Conservation (phyloP, 2,113 vertebrate species). For the Aplodontia rufa region DNA sequence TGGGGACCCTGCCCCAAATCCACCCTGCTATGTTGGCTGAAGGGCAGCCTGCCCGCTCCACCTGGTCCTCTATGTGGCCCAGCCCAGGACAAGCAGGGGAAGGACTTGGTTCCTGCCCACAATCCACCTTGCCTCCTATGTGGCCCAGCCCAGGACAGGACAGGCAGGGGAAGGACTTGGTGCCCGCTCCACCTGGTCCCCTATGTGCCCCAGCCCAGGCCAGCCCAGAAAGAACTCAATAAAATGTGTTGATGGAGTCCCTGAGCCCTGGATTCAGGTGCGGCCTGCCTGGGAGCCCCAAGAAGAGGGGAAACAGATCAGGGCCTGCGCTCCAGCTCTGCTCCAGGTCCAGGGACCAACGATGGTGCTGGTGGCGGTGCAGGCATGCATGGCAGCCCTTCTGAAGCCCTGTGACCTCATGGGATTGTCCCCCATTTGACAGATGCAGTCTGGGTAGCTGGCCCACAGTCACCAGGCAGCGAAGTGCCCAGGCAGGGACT, state of each 20-base stretch:
- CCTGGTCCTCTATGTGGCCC: not conserved
- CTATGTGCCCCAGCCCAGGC: fast-evolving
- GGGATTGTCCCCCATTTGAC: too few relatives aligned
- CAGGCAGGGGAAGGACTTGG: not conserved
- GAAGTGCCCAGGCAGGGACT: not conserved
- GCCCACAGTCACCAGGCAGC: fast-evolving
- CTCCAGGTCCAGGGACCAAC: not conserved
- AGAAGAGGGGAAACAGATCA: not conserved
- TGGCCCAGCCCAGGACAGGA: fast-evolving
- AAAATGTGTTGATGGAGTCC: not conserved
- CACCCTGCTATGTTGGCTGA: fast-evolving
- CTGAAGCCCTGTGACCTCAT: too few relatives aligned
- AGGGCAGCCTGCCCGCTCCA: not conserved
- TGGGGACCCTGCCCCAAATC: not conserved
- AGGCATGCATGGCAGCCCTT: too few relatives aligned
- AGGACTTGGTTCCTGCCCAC: fast-evolving
- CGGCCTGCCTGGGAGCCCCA: not conserved
- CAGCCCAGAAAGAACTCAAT: fast-evolving
- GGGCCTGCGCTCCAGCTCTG: not conserved
- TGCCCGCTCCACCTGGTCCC: fast-evolving
- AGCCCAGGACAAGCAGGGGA: not conserved
- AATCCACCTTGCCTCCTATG: too few relatives aligned
- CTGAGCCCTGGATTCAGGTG: not conserved
- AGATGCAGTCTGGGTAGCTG: not conserved
- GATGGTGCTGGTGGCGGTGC: fast-evolving